Percentiles rank a stretch among this genome's conserved stretches.
phyloP scores from a whole-genome alignment of 1,140 invertebrate genomes.

The Leptopilina boulardi region DNA sequence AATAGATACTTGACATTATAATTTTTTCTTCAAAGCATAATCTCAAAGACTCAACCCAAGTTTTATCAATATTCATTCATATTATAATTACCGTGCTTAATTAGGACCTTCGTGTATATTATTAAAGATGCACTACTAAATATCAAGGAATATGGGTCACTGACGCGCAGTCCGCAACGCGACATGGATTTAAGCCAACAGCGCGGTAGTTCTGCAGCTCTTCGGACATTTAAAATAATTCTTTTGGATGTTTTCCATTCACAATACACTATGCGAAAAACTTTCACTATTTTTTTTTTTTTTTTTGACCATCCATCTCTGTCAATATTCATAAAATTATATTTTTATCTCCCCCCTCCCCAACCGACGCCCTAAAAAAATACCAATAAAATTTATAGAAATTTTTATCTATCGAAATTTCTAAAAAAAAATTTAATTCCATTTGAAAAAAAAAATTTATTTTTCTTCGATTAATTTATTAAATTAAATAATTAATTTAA shows the following conservation, averaged over 20 bases:
- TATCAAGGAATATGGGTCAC: constrained; percentile 58
- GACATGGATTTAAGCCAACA: constrained; percentile 71
- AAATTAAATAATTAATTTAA: too few relatives aligned
- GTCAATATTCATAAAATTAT: too few relatives aligned
- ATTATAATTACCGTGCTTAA: constrained; percentile 15
- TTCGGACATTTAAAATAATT: constrained; percentile 48
- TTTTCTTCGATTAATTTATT: too few relatives aligned
- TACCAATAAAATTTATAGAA: too few relatives aligned
- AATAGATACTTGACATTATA: background rate
- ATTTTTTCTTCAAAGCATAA: constrained; percentile 2
- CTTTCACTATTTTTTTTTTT: constrained; percentile 36
- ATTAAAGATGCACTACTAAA: constrained; percentile 24
- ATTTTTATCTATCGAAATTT: too few relatives aligned
- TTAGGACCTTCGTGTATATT: constrained; percentile 21
- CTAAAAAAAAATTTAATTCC: too few relatives aligned
- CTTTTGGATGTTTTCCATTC: constrained; percentile 46
- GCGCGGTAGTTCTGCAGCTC: constrained; percentile 57
- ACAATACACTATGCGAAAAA: background rate
- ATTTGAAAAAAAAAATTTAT: too few relatives aligned
- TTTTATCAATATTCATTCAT: constrained; percentile 22
- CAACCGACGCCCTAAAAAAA: too few relatives aligned
- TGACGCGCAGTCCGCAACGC: constrained; percentile 68
- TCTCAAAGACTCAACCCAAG: background rate
- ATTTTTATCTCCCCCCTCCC: too few relatives aligned
- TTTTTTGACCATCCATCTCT: too few relatives aligned